Base-by-base conservation (phyloP, 2,888 invertebrate species). In the Chydorus sphaericus region DNA sequence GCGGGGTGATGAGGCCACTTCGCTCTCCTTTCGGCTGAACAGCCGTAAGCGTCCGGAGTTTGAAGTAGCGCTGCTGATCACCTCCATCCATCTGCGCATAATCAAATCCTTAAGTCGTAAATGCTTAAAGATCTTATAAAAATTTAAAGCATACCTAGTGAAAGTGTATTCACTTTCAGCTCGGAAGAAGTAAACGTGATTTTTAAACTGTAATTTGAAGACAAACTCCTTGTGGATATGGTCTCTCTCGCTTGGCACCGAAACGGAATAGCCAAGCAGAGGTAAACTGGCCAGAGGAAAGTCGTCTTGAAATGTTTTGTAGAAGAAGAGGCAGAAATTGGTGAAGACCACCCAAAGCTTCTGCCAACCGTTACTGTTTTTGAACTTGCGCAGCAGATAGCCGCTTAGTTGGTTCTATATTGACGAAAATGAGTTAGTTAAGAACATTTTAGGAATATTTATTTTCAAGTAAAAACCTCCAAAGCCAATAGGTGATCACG, bases 301-400 rank as follows among this genome's bases (percentile, higher is more conserved):
- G 64, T 88, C 87, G 70, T 97, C 96, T 77, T 88, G 86, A 75
- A 88, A 93, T 59, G 89, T 88, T 74, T 96, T 97, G 76, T 96
- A 97, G 76, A 98, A 98, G 74, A 90, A 96, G 56, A 98, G 76
- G 65, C 94, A 92, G 72, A 92, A 93, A 61, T 92, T 87, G 2
- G 94, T 92, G 70, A 94, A 92, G 37, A 96, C 93, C 18, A 97
- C 96, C 96, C 96, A 98, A 39, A 98, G 76, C 68, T 93, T 93
- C 75, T 98, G 97, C 97, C 97, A 98, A 58, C 97, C 97, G 65
- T 90, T 89, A 63, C 90, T 92, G 73, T 92, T 96, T 72, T 97
- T 94, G 74, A 97, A 94, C 77, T 97, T 98, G 61, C 97, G 78
- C 59, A 97, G 73, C 62, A 98, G 75, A 74, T 93, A 96, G 10